Evolutionary conservation across 2,113 vertebrate genomes (phyloP).

Genomic region (Peucedramus taeniatus): DNA sequence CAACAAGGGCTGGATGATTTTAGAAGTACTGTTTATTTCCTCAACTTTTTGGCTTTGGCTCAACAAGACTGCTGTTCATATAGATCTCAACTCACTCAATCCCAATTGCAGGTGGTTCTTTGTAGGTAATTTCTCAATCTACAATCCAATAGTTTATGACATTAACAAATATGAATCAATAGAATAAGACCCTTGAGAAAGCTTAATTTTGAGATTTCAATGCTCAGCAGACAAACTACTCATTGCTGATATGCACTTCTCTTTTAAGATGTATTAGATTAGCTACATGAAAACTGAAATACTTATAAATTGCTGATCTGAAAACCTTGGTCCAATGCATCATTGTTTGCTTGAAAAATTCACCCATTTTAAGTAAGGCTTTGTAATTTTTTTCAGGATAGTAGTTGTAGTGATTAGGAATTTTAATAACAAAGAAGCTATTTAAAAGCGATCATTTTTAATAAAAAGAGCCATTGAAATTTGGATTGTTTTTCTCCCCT

Average conservation of each 20-base stretch:
- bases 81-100: background rate
- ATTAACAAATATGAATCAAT: background rate
- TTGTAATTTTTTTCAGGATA: background rate
- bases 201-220: background rate
- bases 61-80: background rate
- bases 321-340: background rate
- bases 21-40: background rate
- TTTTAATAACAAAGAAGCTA: background rate
- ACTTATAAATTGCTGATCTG: background rate
- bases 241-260: background rate
- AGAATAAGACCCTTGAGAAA: background rate
- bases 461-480: background rate
- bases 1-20: background rate
- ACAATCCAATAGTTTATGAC: accelerated
- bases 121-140: background rate
- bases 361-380: background rate
- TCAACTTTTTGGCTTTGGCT: background rate
- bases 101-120: background rate
- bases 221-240: background rate
- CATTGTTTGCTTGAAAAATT: background rate
- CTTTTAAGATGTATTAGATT: background rate
- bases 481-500: background rate
- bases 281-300: background rate
- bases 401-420: background rate
- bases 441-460: background rate